Base-by-base conservation (phyloP, 1,140 invertebrate genomes). In the Sitodiplosis mosellana region DNA sequence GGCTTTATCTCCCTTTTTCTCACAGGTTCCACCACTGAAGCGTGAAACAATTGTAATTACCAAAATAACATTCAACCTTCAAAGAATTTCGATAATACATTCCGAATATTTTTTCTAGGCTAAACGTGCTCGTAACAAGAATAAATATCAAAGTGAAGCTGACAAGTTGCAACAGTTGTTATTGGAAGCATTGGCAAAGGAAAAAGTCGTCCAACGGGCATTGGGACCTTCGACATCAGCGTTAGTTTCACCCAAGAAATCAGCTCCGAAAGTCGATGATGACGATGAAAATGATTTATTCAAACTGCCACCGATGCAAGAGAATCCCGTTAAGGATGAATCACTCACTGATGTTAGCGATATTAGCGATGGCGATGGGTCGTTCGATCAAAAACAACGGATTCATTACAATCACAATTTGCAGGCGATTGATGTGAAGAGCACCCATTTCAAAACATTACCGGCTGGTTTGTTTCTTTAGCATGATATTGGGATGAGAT, bases 31-130 rank as follows among this genome's bases (percentile, higher is more conserved):
- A 3, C 55, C 56, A 17, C 46, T 64, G 0, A 64, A 64, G 44
- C 83, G 78, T 59, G 82, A 91, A 69, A 95, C 93, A 37, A 81
- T 97, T 69, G 90, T 92, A 71, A 77, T 76, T 74, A 52, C 3
- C 11, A 18, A 18, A 7, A 52, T n/a, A n/a, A n/a, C n/a, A 45
- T 45, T 15, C 7, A 27, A 6, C 6, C 19, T 34, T 45, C 8
- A 4, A 45, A 36, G 20, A 42, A 1, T 49, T 33, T 33, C 46
- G 11, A 41, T 44, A n/a, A 45, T 46, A 36, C 17, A 36, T 37
- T 45, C 4, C 17, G 14, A 48, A 41, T 10, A 40, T 12, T 37
- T 41, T 46, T 67, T 71, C 52, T 57, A 89, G 86, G 77, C 76
- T 50, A 77, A 75, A 51, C 70, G 89, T 53, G 80, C 83, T 67